These are phyloP conservation scores for Andricus quercusramuli DNA, from an alignment of 2,888 invertebrate genomes.

Conservation along the genomic window DNA sequence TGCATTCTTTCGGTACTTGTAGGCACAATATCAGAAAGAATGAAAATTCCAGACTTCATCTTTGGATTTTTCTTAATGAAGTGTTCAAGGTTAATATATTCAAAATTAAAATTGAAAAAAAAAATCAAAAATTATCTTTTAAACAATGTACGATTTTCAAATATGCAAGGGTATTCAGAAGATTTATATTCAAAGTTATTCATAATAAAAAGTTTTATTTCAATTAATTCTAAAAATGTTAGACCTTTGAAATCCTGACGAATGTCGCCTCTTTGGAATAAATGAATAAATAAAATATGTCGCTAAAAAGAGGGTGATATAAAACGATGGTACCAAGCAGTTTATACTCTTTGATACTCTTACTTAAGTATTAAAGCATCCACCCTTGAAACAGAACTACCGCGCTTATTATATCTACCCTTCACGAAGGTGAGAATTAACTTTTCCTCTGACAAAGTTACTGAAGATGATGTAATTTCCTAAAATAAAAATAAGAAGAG, in stretches of 20 bases:
- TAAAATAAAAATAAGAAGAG: too few relatives aligned
- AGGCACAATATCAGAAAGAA: too few relatives aligned
- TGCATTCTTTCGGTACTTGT: too few relatives aligned
- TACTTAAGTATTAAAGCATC: constrained; percentile 64
- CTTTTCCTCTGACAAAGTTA: not conserved
- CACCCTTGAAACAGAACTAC: constrained; percentile 47
- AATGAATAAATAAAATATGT: constrained; percentile 71
- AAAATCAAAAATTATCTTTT: too few relatives aligned
- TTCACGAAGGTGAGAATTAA: not conserved
- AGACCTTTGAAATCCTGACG: not conserved
- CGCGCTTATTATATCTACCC: constrained; percentile 3
- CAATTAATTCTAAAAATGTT: not conserved
- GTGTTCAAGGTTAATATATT: too few relatives aligned
- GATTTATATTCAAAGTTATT: not conserved
- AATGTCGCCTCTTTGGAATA: constrained; percentile 65
- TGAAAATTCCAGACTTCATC: too few relatives aligned
- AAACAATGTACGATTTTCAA: not conserved
- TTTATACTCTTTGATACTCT: constrained; percentile 64
- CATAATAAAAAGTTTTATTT: not conserved
- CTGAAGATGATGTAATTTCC: not conserved
- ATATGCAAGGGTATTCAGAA: not conserved
- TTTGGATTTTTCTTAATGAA: too few relatives aligned
- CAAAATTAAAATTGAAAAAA: too few relatives aligned
- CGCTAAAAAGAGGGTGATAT: constrained; percentile 61
- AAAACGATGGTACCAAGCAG: constrained; percentile 68